These are phyloP conservation scores for Pseudopipra pipra DNA, from an alignment of 2,113 vertebrate species.

Conservation along the genomic window DNA sequence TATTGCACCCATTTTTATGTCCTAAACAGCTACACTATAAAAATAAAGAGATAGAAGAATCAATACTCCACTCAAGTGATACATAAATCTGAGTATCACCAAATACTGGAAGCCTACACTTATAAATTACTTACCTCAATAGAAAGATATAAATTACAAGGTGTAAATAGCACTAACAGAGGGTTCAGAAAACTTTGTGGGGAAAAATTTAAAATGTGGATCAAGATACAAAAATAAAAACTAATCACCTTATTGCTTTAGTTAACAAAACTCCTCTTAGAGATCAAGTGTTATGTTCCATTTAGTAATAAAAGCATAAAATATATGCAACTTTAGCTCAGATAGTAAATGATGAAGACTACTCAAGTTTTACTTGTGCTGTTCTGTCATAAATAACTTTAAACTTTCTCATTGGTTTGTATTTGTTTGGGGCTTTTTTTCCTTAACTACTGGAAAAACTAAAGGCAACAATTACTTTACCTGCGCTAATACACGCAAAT, in stretches of 20 bases:
- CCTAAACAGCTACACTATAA: background rate
- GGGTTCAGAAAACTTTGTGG: background rate
- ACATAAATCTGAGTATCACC: background rate
- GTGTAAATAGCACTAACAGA: background rate
- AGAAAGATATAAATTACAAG: background rate
- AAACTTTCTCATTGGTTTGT: background rate
- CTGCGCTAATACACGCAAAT: background rate
- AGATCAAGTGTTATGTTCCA: background rate
- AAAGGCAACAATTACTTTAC: background rate
- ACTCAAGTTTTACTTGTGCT: background rate
- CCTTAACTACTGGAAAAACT: background rate
- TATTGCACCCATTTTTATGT: background rate
- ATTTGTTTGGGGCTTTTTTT: background rate
- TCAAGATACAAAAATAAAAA: background rate
- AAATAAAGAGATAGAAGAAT: background rate
- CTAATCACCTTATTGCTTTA: background rate
- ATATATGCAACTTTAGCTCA: background rate
- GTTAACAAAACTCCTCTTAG: background rate
- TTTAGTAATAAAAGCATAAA: background rate
- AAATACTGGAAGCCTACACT: background rate
- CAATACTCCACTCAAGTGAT: conserved; percentile 22
- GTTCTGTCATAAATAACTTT: background rate
- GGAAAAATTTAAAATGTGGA: background rate
- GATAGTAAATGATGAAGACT: background rate
- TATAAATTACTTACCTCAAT: background rate